Conservation (phyloP, 2,888 invertebrate species). For the Plagodis dolabraria region DNA sequence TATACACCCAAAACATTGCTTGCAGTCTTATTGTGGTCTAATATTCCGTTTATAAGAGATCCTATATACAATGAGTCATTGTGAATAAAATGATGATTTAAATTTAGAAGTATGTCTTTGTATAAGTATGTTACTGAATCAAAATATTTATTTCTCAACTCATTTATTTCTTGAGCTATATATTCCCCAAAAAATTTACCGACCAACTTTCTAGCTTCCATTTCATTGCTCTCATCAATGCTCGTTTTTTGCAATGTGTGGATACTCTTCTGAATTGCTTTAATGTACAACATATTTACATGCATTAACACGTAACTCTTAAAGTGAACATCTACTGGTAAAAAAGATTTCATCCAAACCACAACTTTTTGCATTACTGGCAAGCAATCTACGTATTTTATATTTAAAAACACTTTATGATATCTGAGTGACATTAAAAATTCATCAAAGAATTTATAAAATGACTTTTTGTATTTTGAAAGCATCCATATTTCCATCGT, state of each 20-base stretch:
- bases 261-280: conserved; percentile 51
- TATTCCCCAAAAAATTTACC: conserved; percentile 57
- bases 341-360: conserved; percentile 45
- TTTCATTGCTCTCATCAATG: conserved; percentile 36
- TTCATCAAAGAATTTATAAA: conserved; percentile 34
- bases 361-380: conserved; percentile 51
- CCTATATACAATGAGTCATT: not conserved
- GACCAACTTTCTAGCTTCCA: conserved; percentile 49
- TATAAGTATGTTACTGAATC: conserved; percentile 1
- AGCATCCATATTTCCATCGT: conserved; percentile 32
- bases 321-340: conserved; percentile 55
- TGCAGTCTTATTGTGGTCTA: not conserved
- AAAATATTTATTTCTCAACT: conserved; percentile 2
- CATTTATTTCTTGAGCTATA: conserved; percentile 4
- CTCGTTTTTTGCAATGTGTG: not conserved
- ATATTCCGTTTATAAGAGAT: not conserved
- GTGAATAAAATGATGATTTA: not conserved
- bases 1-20: not conserved
- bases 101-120: not conserved
- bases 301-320: conserved; percentile 49
- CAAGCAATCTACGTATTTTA: conserved; percentile 47
- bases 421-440: conserved; percentile 35
- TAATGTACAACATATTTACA: conserved; percentile 59
- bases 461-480: conserved; percentile 1
- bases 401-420: conserved; percentile 47